A percentile compares a stretch with the other conserved stretches of the same genome.
Conservation (phyloP, 2,888 invertebrate species). For the Saturnia japonica region DNA sequence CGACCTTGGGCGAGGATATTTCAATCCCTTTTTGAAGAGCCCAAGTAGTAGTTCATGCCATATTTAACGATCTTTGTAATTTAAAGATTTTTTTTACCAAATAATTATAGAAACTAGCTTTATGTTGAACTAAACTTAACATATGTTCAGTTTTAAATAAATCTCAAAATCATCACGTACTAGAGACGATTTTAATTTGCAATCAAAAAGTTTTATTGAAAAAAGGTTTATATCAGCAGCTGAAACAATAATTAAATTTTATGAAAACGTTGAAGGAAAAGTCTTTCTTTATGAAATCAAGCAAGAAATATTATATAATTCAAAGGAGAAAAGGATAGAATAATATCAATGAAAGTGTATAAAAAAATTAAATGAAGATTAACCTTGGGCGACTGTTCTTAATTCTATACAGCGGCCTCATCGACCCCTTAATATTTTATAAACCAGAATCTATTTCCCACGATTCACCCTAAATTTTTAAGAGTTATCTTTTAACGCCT, state of each 20-base stretch:
- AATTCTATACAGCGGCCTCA: conserved; percentile 52
- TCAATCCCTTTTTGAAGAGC: no score
- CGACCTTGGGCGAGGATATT: no score
- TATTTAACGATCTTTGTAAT: no score
- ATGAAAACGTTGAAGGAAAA: background rate
- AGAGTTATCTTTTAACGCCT: conserved; percentile 69
- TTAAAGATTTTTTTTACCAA: no score
- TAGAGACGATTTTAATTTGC: no score
- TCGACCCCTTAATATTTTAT: conserved; percentile 45
- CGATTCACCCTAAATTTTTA: conserved; percentile 74
- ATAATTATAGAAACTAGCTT: no score
- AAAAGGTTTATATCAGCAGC: background rate
- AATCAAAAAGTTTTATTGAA: no score
- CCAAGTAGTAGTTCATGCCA: no score
- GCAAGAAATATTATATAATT: background rate
- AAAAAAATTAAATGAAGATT: conserved; percentile 44
- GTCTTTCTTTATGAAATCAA: background rate
- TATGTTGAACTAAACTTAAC: no score
- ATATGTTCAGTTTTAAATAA: no score
- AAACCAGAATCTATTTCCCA: conserved; percentile 58
- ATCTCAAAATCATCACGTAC: no score
- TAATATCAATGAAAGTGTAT: background rate
- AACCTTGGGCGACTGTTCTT: conserved; percentile 47
- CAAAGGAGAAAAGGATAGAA: background rate
- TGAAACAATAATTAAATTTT: background rate